phyloP scores from a whole-genome alignment of 2,113 vertebrate species.

The Antigone vipio region DNA sequence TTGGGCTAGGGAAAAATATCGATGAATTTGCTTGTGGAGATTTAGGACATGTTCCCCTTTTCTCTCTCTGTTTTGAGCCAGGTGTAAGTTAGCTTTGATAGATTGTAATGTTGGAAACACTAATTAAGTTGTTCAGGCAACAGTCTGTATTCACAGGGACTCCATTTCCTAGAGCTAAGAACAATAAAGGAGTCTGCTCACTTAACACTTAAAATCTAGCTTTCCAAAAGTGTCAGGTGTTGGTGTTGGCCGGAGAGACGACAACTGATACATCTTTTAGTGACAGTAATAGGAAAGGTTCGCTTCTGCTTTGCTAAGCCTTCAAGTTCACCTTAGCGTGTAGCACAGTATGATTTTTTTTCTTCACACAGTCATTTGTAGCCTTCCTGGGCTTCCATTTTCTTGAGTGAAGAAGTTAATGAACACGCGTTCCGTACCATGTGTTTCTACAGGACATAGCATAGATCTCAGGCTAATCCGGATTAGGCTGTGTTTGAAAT shows the following conservation, averaged over 20 bases:
- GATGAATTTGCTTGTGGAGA: background rate
- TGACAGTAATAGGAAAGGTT: background rate
- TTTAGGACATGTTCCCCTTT: background rate
- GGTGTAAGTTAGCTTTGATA: background rate
- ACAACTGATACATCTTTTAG: background rate
- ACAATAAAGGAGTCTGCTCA: background rate
- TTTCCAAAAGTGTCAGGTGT: background rate
- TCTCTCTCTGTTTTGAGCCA: background rate
- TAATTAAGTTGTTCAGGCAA: background rate
- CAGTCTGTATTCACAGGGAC: background rate
- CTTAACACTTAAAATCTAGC: background rate
- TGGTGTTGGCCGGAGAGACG: background rate
- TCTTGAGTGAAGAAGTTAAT: background rate
- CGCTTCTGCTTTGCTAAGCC: background rate
- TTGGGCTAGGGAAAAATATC: background rate
- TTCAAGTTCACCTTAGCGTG: background rate
- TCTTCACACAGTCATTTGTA: background rate
- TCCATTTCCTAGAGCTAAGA: background rate
- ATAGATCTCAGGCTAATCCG: background rate
- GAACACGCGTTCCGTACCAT: background rate
- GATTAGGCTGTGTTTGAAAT: background rate
- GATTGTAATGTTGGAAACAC: fast-evolving
- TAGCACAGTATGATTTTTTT: background rate
- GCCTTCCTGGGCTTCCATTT: background rate
- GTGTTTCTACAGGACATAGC: background rate